Evolutionary conservation across 1,140 invertebrate species (phyloP), one percentile per base, ranked within the genome.

Genomic region (Cyclina sinensis): DNA sequence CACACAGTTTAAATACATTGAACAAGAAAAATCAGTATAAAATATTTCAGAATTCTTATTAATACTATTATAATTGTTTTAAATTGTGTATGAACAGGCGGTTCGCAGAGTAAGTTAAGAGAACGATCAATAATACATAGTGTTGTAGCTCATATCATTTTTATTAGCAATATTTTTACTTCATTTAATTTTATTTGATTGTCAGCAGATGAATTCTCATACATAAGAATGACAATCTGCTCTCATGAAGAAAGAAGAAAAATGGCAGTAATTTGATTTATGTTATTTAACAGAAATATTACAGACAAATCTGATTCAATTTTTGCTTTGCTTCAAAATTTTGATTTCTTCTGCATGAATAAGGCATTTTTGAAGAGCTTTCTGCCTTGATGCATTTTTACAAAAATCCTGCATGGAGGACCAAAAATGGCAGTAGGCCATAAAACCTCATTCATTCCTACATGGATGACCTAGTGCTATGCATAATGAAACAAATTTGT

Each of bases 131-230:
- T 37, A 35, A 21, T 32, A 32, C 14, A 70, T 70, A 70, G 65
- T 70, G 7, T 70, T 70, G 65, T 70, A 70, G 65, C 14, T 37
- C 2, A 70, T 65, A 30, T 27, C 37, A 70, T 70, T 70, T 70
- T 70, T 24, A 65, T 21, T 70, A 37, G 35, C 30, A 70, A 70
- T 37, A 27, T 27, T 62, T 62, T 54, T 54, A 54, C 21, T 54
- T 27, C n/a, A 11, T 62, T 21, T 57, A 57, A 57, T 57, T 62
- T 27, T 62, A 27, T n/a, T 2, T 62, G 57, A 62, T 62, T 62
- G 57, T 24, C 24, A 27, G n/a, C n/a, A 62, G 43, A 4, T 43
- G 14, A n/a, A n/a, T n/a, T n/a, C n/a, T n/a, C n/a, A n/a, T n/a
- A n/a, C n/a, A n/a, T n/a, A n/a, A n/a, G n/a, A n/a, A n/a, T n/a